Evolutionary conservation across 2,888 invertebrate species (phyloP).

Genomic region (Rhagonycha fulva): DNA sequence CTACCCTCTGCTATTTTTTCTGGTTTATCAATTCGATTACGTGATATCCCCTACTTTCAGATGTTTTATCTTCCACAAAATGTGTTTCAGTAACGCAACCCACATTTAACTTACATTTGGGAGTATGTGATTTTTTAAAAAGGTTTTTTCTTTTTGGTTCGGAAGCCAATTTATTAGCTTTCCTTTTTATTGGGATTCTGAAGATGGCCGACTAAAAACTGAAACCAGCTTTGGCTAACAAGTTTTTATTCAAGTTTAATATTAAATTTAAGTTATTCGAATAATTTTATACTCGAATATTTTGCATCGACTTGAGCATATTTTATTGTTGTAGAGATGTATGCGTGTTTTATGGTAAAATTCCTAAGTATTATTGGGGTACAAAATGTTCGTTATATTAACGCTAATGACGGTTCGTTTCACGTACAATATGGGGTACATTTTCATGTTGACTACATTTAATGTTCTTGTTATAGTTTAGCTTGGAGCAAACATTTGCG

Average conservation of each 20-base stretch:
- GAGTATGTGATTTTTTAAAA: not conserved
- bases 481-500: conserved; percentile 8
- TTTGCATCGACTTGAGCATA: not conserved
- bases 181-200: not conserved
- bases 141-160: not conserved
- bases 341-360: not conserved
- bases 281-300: not conserved
- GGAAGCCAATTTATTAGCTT: not conserved
- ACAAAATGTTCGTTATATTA: conserved; percentile 18
- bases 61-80: not conserved
- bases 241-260: not conserved
- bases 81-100: not conserved
- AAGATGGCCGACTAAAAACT: not conserved
- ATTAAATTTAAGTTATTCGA: not conserved
- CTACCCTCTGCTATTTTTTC: not conserved
- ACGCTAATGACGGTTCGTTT: conserved; percentile 12
- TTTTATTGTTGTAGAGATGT: not conserved
- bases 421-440: conserved; percentile 12
- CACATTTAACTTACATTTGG: not conserved
- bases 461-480: conserved; percentile 13
- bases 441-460: conserved; percentile 20
- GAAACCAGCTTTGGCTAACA: not conserved
- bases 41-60: not conserved
- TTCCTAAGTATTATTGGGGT: not conserved
- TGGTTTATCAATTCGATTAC: not conserved